Evolutionary conservation across 2,113 vertebrate species (phyloP).

Genomic region (Andinoacara biseriatus): DNA sequence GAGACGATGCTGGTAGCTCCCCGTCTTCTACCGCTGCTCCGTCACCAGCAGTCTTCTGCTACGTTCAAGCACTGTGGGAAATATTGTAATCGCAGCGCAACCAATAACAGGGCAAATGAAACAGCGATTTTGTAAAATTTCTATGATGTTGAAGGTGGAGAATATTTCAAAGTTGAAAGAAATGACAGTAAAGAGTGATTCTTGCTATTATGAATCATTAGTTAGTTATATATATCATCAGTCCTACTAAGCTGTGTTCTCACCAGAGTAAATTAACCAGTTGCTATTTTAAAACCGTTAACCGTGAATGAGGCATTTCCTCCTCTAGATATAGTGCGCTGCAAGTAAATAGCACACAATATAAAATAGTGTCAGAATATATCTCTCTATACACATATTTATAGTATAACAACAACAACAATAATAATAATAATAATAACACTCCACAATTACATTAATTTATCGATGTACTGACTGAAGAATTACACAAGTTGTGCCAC

Average conservation of each 20-base stretch:
- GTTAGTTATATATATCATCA: not conserved
- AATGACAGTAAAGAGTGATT: not conserved
- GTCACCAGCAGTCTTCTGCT: constrained; percentile 50
- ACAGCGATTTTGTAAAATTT: constrained; percentile 1
- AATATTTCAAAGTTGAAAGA: not conserved
- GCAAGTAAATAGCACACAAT: no score
- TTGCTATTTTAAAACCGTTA: not conserved
- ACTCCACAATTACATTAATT: not conserved
- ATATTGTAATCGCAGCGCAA: not conserved
- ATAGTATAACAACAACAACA: not conserved
- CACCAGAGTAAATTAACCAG: not conserved
- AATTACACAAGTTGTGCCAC: no score
- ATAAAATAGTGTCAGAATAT: not conserved
- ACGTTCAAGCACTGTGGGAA: constrained; percentile 51
- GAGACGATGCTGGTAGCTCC: constrained; percentile 66
- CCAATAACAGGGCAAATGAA: not conserved
- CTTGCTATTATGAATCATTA: not conserved
- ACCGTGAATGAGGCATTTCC: not conserved
- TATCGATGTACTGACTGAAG: not conserved
- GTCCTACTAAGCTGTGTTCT: not conserved
- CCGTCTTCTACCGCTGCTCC: constrained; percentile 50
- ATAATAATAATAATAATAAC: not conserved
- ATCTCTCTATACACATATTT: not conserved
- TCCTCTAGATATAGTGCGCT: not conserved
- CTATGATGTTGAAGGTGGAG: not conserved